Evolutionary conservation across 2,888 invertebrate genomes (phyloP), one percentile per base, ranked within the genome.

Genomic region (Drosophila fungiperda): DNA sequence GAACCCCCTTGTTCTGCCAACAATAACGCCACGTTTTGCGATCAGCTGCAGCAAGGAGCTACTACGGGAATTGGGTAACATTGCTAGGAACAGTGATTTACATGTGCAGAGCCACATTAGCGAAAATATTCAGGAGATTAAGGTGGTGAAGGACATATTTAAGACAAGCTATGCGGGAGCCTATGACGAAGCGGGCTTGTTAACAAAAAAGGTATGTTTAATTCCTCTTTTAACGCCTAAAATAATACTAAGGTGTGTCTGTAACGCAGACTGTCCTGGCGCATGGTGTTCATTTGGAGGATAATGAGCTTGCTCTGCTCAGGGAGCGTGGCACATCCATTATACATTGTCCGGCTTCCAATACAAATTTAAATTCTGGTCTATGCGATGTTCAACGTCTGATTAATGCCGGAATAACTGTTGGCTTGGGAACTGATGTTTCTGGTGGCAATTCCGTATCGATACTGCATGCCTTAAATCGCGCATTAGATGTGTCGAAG

Each of bases 351-450:
- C 97, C 98, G 0, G 95, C 96, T 40, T 98, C 98, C 2, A 98
- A 98, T 92, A 96, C 96, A 0, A 95, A 96, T 80, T 94, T 98
- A 45, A 94, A 94, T 83, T 98, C 98, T 17, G 98, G 98, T 0
- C 89, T 97, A 2, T 97, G 98, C 90, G 96, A 97, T 85, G 95
- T 97, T 0, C 94, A 95, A 69, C 94, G 94, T 62, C 93, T 97
- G 15, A 92, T 95, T 42, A 91, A 94, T 15, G 93, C 94, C 53
- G 95, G 95, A 4, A 92, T 98, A 29, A 96, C 95, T 90, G 95
- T 98, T 64, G 98, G 98, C 9, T 94, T 98, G 50, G 98, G 98
- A 79, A 97, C 98, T 91, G 98, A 98, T 93, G 95, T 98, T 11
- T 94, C 98, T 0, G 98, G 97, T 2, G 98, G 98, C 0, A 96